These are phyloP conservation scores for Burhinus bistriatus DNA, from an alignment of 2,113 vertebrate genomes.

Conservation along the genomic window DNA sequence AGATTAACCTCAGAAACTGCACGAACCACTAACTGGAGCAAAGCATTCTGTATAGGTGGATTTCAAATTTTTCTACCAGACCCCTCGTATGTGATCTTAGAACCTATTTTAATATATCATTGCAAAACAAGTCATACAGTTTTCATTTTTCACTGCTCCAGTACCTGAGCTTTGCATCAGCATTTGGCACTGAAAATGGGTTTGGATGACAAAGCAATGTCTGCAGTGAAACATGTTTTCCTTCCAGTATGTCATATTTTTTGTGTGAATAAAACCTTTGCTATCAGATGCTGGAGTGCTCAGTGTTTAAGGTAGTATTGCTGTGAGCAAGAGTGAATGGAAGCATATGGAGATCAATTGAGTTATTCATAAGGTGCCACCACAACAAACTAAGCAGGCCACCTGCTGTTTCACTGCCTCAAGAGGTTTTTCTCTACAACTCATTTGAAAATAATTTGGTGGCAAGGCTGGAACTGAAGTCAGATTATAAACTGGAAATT, in stretches of 20 bases:
- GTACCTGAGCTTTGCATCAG: background rate
- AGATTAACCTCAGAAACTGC: background rate
- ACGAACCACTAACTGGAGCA: background rate
- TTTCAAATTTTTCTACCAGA: background rate
- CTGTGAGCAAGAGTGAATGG: conserved; percentile 44
- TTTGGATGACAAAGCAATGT: conserved; percentile 16
- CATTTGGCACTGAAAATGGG: conserved; percentile 25
- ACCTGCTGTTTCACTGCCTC: conserved; percentile 59
- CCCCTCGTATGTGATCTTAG: background rate
- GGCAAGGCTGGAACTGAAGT: background rate
- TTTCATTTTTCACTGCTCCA: background rate
- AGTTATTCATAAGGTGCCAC: conserved; percentile 56
- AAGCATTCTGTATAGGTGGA: background rate
- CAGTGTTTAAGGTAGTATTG: conserved; percentile 37
- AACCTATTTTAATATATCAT: background rate
- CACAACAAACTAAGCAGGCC: conserved; percentile 40
- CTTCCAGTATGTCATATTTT: conserved; percentile 13
- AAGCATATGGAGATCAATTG: conserved; percentile 60
- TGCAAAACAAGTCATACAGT: background rate
- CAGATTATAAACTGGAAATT: conserved; percentile 6
- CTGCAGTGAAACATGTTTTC: conserved; percentile 29
- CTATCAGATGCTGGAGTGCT: conserved; percentile 10
- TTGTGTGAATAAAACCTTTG: conserved; percentile 45
- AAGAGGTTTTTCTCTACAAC: conserved; percentile 9
- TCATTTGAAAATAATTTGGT: conserved; percentile 60